Evolutionary conservation across 2,888 invertebrate genomes (phyloP).

Genomic region (Drosophila picticornis): DNA sequence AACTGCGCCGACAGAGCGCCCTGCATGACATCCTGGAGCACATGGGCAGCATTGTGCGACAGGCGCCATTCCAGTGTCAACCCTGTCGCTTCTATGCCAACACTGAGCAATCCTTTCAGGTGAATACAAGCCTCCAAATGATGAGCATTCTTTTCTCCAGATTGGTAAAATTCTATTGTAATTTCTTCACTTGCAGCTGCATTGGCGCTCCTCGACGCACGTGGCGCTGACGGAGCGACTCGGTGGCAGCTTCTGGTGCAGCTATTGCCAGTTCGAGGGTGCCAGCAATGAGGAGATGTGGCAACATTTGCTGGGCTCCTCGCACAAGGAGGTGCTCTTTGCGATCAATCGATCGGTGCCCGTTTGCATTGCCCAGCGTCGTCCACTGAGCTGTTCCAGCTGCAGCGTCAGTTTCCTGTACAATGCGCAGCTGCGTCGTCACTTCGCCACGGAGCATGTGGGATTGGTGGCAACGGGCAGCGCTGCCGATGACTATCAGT

Average conservation of each 20-base stretch:
- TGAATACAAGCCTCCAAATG: background rate
- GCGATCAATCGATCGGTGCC: constrained; percentile 93
- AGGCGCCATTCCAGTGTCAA: constrained; percentile 94
- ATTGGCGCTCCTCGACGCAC: constrained; percentile 90
- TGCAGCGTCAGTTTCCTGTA: constrained; percentile 90
- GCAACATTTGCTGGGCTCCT: constrained; percentile 88
- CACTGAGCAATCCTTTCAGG: constrained; percentile 88
- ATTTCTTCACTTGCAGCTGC: constrained; percentile 84
- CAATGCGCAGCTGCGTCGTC: constrained; percentile 89
- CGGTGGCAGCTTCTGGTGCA: constrained; percentile 90
- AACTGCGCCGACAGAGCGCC: constrained; percentile 60
- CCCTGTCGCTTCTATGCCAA: constrained; percentile 94
- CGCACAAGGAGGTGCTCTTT: constrained; percentile 90
- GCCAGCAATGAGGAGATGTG: constrained; percentile 89
- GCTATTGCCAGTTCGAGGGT: constrained; percentile 90
- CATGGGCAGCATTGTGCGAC: constrained; percentile 91
- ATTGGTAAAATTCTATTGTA: no score
- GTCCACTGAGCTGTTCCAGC: constrained; percentile 88
- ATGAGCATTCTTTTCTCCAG: no score
- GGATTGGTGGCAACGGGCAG: constrained; percentile 87
- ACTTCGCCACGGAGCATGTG: constrained; percentile 86
- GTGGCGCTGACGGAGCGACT: constrained; percentile 81
- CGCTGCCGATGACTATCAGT: constrained; percentile 89
- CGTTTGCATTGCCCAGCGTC: constrained; percentile 90
- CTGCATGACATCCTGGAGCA: constrained; percentile 90